phyloP scores from a whole-genome alignment of 2,888 invertebrate genomes.

The Caenorhabditis drosophilae region DNA sequence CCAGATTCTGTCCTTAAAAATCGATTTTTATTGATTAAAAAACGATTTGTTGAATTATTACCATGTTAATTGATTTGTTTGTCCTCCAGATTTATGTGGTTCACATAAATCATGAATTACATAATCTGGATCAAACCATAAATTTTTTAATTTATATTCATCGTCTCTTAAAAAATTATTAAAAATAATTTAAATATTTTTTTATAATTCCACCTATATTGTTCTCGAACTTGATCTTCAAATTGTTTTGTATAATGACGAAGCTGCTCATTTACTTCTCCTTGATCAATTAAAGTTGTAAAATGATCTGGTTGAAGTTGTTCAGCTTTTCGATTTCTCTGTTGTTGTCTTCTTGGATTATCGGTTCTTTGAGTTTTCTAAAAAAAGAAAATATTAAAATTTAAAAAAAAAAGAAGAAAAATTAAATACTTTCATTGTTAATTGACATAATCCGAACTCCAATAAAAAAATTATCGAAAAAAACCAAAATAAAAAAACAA shows the following conservation, averaged over 20 bases:
- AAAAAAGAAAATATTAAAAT: too few species aligned
- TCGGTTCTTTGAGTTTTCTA: slow-evolving; percentile 28
- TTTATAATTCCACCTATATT: background rate
- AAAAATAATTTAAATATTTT: background rate
- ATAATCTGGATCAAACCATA: slow-evolving; percentile 50
- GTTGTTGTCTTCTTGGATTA: slow-evolving; percentile 28
- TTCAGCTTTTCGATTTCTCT: slow-evolving; percentile 29
- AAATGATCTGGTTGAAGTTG: slow-evolving; percentile 14
- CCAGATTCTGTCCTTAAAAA: slow-evolving; percentile 63
- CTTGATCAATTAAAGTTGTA: slow-evolving; percentile 9
- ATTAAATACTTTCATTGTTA: background rate
- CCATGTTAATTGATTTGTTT: slow-evolving; percentile 54
- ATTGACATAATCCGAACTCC: background rate
- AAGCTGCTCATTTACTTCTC: slow-evolving; percentile 34
- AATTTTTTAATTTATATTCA: slow-evolving; percentile 42
- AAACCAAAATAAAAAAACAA: background rate
- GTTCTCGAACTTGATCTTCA: slow-evolving; percentile 24
- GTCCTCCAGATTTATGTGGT: slow-evolving; percentile 57
- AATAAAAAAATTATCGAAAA: background rate
- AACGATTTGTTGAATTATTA: slow-evolving; percentile 11
- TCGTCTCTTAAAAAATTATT: slow-evolving; percentile 28
- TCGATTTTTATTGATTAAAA: background rate
- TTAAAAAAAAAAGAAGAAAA: too few species aligned
- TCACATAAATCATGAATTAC: slow-evolving; percentile 61
- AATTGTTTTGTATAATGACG: slow-evolving; percentile 27